A percentile compares a stretch with the other conserved stretches of the same genome.
These are phyloP conservation scores for Acanthurus leucopareius DNA, from an alignment of 2,797 vertebrate genomes.

Conservation along the genomic window DNA sequence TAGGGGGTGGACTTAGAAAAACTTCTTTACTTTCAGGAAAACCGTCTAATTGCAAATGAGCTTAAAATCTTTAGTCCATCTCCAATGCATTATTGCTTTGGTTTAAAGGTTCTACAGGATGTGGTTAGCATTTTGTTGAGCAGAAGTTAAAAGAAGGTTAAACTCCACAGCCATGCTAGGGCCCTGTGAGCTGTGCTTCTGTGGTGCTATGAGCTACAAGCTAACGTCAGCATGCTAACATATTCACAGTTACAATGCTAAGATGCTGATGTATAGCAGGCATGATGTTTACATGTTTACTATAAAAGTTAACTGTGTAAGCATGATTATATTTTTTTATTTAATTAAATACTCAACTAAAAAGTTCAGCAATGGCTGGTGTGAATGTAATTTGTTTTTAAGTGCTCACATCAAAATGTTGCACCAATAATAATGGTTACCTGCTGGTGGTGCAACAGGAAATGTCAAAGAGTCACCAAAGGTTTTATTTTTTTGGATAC, in stretches of 20 bases:
- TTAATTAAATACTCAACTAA: not conserved
- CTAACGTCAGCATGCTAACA: not conserved
- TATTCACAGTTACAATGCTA: not conserved
- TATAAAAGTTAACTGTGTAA: not conserved
- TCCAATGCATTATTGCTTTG: not conserved
- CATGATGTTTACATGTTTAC: not conserved
- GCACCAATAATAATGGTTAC: not conserved
- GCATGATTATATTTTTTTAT: constrained; percentile 7
- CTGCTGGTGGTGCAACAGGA: not conserved
- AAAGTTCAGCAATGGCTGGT: not conserved
- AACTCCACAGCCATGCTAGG: not conserved
- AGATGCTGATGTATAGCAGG: not conserved
- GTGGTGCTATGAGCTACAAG: not conserved
- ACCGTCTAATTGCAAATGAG: not conserved
- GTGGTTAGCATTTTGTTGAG: constrained; percentile 4
- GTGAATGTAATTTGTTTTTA: not conserved
- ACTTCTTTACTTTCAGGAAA: not conserved
- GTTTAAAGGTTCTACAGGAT: not conserved
- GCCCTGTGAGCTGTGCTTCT: constrained; percentile 2
- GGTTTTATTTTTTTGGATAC: not conserved
- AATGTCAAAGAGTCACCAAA: not conserved
- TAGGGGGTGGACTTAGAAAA: not conserved
- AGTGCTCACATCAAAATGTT: too few species aligned
- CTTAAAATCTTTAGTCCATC: constrained; percentile 7
- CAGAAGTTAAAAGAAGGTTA: not conserved